Base-by-base conservation (phyloP, 2,113 vertebrate species). In the Formicarius rufipectus region DNA sequence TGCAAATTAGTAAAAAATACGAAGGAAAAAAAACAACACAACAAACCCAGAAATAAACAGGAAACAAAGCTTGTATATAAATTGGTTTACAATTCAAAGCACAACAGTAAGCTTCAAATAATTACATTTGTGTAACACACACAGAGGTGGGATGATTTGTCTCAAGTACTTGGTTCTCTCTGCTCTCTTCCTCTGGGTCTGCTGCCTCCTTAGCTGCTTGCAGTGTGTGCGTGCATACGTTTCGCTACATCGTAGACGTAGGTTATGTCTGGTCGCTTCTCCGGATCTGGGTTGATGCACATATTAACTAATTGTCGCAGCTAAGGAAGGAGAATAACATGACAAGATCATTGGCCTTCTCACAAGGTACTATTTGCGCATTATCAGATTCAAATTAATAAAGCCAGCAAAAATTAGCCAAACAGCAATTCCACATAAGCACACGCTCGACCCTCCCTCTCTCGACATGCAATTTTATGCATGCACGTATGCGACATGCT, bases 201-300 rank as follows among this genome's bases (percentile, higher is more conserved):
- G 78, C 15, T 2, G 49, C 3, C 52, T 30, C 86, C 77, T 98
- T 97, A 99, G 98, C 98, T 99, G 97, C 98, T 98, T 17, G 98
- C 98, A 8, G 98, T 99, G 96, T 98, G 86, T 4, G 97, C 98
- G 18, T 99, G 99, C 99, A 99, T 99, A 68, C 98, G 98, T 92
- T 99, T 99, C 24, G 99, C 99, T 30, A 99, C 98, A 69, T 98
- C 98, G 64, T 99, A 99, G 89, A 99, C 99, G 27, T 99, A 99
- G 97, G 99, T 93, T 96, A 99, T 97, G 96, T 99, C 99, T 44
- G 99, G 99, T 97, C 99, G 98, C 98, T 99, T 99, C 98, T 99
- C 99, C 1, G 99, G 99, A 97, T 99, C 99, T 1, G 99, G 99
- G 96, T 98, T 99, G 98, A 99, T 99, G 98, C 99, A 99, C 97